Base-by-base conservation (phyloP, 2,113 vertebrate genomes). In the Forbesichthys agassizii region DNA sequence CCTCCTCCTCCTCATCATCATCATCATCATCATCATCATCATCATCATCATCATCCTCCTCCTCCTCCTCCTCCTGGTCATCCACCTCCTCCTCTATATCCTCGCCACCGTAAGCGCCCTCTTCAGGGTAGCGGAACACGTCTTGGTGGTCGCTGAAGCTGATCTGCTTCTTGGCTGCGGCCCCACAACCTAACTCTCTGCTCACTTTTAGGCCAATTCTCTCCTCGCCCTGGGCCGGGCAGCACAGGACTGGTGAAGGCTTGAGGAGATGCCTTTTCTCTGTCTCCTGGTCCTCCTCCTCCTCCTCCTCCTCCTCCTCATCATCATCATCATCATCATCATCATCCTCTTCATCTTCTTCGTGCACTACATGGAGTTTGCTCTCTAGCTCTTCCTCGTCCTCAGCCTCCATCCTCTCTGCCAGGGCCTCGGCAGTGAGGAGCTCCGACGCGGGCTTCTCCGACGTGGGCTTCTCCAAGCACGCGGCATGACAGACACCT, bases 351-450 rank as follows among this genome's bases (percentile, higher is more conserved):
- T 90, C 77, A 69, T 88, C 75, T 2, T 58, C 69, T 1, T 79
- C 77, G 0, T 53, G 18, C 1, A 75, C 69, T 0, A 76, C 71
- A 1, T 64, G 75, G n/a, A 72, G 47, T 0, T 77, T 90, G 63
- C 88, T 87, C 4, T 92, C 88, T 56, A 86, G 85, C 0, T 91
- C 75, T 48, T 89, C 87, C 33, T 90, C 90, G 60, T 94, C 93
- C 52, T 92, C 88, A 73, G 82, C 89, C 61, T 89, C 93, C 91
- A 98, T 94, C 86, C 89, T 90, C 85, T 98, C 97, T 20, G 96
- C 96, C 59, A 96, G 80, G 83, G 96, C 94, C 86, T 99, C 97
- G n/a, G 95, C 93, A 61, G 96, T 95, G 42, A 88, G 93, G 75
- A 89, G 89, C 67, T 65, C 77, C 5, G 80, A 78, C 52, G 27